A percentile compares a stretch with the other conserved stretches of the same genome.
These are phyloP conservation scores for Platygyra sinensis DNA, from an alignment of 64 coral and sea anemone species.

Conservation along the genomic window DNA sequence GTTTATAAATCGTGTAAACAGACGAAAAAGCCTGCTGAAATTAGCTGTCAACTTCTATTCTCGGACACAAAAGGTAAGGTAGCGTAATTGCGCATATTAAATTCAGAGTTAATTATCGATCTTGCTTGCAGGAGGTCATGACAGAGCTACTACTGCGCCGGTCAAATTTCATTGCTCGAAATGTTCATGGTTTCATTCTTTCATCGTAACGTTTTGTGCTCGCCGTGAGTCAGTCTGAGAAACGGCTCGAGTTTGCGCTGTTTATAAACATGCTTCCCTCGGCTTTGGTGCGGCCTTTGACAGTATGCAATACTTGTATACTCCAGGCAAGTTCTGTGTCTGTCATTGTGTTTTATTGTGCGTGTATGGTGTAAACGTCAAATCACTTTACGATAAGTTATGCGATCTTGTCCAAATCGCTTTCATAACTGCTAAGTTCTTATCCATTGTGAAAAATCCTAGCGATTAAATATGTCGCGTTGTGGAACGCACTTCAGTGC, in stretches of 20 bases:
- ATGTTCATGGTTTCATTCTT: slow-evolving; percentile 14
- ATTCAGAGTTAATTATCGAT: slow-evolving; percentile 31
- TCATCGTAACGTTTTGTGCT: slow-evolving; percentile 37
- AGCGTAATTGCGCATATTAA: background rate
- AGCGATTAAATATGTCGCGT: background rate
- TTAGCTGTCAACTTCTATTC: slow-evolving; percentile 99
- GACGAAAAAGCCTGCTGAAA: slow-evolving; percentile 87
- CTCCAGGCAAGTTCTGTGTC: slow-evolving; percentile 75
- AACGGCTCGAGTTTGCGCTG: background rate
- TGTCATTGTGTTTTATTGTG: background rate
- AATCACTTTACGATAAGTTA: background rate
- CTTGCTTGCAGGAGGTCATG: slow-evolving; percentile 8
- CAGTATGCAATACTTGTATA: slow-evolving; percentile 76
- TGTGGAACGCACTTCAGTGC: background rate
- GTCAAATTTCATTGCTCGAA: slow-evolving; percentile 20
- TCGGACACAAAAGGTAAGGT: slow-evolving; percentile 89
- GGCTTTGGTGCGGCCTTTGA: slow-evolving; percentile 68
- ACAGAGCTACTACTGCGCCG: background rate
- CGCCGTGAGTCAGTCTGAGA: slow-evolving; percentile 26
- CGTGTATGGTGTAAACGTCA: slow-evolving; percentile 20
- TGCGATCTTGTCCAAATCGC: slow-evolving; percentile 20
- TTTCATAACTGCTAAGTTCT: background rate
- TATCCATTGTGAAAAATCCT: background rate
- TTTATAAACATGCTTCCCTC: slow-evolving; percentile 75
- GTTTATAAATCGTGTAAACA: slow-evolving; percentile 92